phyloP scores from a whole-genome alignment of 1,140 invertebrate genomes.

The Melitaea cinxia region DNA sequence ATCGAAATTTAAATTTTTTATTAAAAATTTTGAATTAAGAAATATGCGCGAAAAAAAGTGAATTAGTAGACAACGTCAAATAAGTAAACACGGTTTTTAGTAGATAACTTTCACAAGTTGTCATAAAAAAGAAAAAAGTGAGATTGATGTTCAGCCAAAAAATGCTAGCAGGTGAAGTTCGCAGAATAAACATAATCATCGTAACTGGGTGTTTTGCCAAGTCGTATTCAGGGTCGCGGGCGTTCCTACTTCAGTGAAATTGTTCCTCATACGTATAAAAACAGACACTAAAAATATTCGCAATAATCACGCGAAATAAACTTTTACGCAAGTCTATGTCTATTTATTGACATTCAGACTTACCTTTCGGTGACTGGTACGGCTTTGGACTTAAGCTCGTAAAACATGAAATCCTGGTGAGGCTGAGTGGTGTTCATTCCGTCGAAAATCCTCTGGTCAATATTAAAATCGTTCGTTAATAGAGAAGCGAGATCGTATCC shows the following conservation, averaged over 20 bases:
- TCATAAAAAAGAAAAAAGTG: no score
- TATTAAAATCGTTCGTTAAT: constrained; percentile 81
- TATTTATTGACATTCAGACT: constrained; percentile 43
- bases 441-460: constrained; percentile 81
- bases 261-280: constrained; percentile 65
- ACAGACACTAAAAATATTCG: constrained; percentile 72
- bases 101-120: no score
- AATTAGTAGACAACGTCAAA: no score
- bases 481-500: constrained; percentile 87
- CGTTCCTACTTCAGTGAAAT: constrained; percentile 67
- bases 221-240: constrained; percentile 70
- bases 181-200: constrained; percentile 54
- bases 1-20: neutral
- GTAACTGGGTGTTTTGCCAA: constrained; percentile 72
- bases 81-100: no score
- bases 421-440: constrained; percentile 79
- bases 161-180: constrained; percentile 40
- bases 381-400: constrained; percentile 85
- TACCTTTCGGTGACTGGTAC: constrained; percentile 86
- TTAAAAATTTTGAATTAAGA: no score
- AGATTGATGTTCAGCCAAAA: constrained; percentile 40
- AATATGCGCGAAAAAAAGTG: no score
- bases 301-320: constrained; percentile 50
- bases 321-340: constrained; percentile 8
- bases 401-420: constrained; percentile 86